Conservation (phyloP, 2,797 vertebrate species). For the Sandelia bainsii region DNA sequence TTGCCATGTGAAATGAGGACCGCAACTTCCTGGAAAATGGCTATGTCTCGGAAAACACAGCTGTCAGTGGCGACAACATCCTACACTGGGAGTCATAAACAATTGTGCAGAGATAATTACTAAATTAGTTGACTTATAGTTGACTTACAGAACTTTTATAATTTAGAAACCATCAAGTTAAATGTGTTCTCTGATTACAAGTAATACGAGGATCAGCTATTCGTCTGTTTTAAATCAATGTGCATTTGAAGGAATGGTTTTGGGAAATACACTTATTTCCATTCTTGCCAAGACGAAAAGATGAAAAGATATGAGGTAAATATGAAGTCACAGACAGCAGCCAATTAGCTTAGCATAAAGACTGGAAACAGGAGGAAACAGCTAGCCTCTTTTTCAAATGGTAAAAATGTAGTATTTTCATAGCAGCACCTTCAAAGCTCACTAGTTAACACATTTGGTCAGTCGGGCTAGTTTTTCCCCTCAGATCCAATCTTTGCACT, state of each 20-base stretch:
- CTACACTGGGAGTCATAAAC: no score
- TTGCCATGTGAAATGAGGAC: not conserved
- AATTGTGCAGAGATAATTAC: no score
- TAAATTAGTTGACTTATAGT: not conserved
- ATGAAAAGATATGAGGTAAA: not conserved
- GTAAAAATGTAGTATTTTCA: no score
- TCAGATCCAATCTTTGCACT: no score
- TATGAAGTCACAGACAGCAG: not conserved
- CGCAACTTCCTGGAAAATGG: not conserved
- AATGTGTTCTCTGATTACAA: not conserved
- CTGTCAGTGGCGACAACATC: not conserved
- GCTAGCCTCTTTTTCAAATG: no score
- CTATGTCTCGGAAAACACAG: not conserved
- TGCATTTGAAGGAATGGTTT: not conserved
- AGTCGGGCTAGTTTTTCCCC: no score
- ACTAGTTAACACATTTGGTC: no score
- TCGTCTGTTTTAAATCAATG: not conserved
- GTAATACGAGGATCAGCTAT: no score
- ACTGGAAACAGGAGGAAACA: no score
- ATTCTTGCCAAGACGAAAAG: not conserved
- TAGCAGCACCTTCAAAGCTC: no score
- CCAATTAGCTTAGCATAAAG: no score
- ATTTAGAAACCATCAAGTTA: not conserved
- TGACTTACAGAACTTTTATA: not conserved
- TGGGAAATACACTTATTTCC: not conserved